Percentiles rank a stretch among this genome's conserved stretches.
phyloP scores from a whole-genome alignment of 2,797 vertebrate genomes.

The Tapera naevia region DNA sequence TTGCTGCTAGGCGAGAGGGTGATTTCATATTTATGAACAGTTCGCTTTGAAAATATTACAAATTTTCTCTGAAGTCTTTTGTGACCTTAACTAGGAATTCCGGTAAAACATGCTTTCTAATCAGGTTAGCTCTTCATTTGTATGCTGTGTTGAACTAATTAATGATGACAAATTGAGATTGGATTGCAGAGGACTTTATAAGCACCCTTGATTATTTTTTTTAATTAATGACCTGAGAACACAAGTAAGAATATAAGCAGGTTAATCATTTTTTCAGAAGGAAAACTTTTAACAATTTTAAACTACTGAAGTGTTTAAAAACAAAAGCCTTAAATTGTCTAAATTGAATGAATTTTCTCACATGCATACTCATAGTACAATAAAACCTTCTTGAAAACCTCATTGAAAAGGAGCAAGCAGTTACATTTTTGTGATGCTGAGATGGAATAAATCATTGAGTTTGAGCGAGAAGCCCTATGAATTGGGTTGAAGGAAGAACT shows the following conservation, averaged over 20 bases:
- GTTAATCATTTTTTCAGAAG: slow-evolving; percentile 41
- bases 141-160: slow-evolving; percentile 59
- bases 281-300: slow-evolving; percentile 42
- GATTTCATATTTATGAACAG: slow-evolving; percentile 7
- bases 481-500: slow-evolving; percentile 17
- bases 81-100: slow-evolving; percentile 54
- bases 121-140: slow-evolving; percentile 52
- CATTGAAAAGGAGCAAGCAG: neutral
- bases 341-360: neutral
- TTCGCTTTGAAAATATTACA: slow-evolving; percentile 36
- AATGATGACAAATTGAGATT: slow-evolving; percentile 71
- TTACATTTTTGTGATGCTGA: neutral
- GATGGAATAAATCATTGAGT: neutral
- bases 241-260: neutral
- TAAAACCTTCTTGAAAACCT: slow-evolving; percentile 23
- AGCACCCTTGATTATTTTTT: slow-evolving; percentile 49
- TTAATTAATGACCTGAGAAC: slow-evolving; percentile 39
- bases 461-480: slow-evolving; percentile 1
- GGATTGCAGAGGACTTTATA: slow-evolving; percentile 61
- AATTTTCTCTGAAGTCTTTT: slow-evolving; percentile 39
- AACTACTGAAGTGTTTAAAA: neutral
- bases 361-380: neutral
- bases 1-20: neutral
- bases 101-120: slow-evolving; percentile 63
- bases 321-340: neutral